Percentiles rank a stretch among this genome's conserved stretches.
Conservation (phyloP, 2,797 vertebrate species). For the Caiman crocodilus region DNA sequence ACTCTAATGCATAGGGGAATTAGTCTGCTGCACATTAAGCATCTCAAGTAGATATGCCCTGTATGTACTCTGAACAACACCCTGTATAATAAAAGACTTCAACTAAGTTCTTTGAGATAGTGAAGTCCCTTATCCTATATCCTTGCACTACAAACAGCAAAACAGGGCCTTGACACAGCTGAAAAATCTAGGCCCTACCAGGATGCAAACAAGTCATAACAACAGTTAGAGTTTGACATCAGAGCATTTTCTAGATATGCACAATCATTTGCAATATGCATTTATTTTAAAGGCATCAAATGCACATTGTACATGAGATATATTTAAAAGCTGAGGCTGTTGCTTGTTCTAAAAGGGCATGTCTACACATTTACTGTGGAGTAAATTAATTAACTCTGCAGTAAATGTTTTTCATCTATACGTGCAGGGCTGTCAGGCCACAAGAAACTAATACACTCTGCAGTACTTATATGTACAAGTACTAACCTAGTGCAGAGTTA, state of each 20-base stretch:
- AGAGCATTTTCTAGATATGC: background rate
- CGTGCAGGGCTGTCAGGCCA: too few relatives aligned
- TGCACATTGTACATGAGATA: background rate
- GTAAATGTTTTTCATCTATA: too few relatives aligned
- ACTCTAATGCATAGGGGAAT: too few relatives aligned
- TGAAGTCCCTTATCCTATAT: background rate
- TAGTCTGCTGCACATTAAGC: too few relatives aligned
- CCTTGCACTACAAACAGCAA: too few relatives aligned
- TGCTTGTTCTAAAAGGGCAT: background rate
- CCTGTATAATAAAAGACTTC: background rate
- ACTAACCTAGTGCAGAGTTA: too few relatives aligned
- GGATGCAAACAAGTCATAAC: background rate
- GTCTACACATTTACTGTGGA: too few relatives aligned
- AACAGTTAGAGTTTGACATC: background rate
- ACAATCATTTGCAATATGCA: background rate
- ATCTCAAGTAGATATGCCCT: too few relatives aligned
- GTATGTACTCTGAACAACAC: too few relatives aligned
- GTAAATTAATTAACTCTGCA: too few relatives aligned
- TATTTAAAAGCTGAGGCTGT: background rate
- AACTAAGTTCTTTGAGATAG: background rate
- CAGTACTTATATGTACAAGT: too few relatives aligned
- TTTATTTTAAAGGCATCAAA: background rate
- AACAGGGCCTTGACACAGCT: background rate
- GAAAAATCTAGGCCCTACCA: background rate
- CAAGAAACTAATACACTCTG: too few relatives aligned